These are phyloP conservation scores for Dolichoris vasculosae DNA, from an alignment of 1,140 invertebrate species.

Conservation along the genomic window DNA sequence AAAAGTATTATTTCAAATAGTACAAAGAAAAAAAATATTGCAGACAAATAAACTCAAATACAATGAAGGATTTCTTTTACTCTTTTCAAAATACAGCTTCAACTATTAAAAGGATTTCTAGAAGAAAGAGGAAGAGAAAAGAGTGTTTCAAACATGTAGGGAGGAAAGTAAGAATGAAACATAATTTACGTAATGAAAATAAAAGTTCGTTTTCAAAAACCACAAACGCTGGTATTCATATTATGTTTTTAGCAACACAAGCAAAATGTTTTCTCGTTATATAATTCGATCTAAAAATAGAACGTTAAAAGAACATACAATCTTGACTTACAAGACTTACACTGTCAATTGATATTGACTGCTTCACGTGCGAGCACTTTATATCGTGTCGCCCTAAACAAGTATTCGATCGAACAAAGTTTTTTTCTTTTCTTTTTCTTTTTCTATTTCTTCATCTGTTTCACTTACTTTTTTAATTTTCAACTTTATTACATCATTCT, in stretches of 20 bases:
- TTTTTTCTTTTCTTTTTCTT: background rate
- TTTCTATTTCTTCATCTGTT: background rate
- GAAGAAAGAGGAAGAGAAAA: background rate
- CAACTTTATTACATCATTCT: background rate
- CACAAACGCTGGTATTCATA: background rate
- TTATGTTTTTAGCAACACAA: background rate
- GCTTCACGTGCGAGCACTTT: background rate
- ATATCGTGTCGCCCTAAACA: background rate
- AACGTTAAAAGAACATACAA: constrained; percentile 18
- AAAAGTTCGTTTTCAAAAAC: background rate
- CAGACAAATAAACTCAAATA: background rate
- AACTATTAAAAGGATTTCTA: background rate
- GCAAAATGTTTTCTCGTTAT: constrained; percentile 5
- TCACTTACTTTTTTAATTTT: constrained; percentile 2
- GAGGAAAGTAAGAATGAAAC: background rate
- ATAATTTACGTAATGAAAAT: constrained; percentile 26
- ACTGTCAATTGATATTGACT: background rate
- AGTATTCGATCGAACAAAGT: background rate
- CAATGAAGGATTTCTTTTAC: background rate
- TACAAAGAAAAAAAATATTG: background rate
- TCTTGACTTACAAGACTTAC: background rate
- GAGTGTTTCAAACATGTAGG: background rate
- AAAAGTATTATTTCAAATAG: background rate
- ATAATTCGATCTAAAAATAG: constrained; percentile 31
- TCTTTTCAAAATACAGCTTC: background rate